Evolutionary conservation across 2,113 vertebrate genomes (phyloP).

Genomic region (Seriola dumerili): DNA sequence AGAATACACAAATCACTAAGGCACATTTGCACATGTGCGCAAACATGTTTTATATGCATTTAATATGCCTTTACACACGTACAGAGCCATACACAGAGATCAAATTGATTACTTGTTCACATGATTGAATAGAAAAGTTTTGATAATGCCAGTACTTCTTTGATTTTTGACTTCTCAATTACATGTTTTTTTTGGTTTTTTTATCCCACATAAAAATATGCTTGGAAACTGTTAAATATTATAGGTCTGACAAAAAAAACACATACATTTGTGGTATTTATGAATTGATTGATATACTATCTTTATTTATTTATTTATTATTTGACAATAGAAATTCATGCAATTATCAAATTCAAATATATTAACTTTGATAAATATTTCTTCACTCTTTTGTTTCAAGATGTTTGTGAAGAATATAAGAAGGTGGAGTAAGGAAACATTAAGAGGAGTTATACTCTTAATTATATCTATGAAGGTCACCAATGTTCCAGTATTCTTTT

Average conservation of each 20-base stretch:
- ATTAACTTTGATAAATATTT: not conserved
- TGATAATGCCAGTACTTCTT: too few species aligned
- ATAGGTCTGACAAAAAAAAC: not conserved
- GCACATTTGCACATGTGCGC: not conserved
- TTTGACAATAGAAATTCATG: too few species aligned
- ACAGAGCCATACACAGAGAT: not conserved
- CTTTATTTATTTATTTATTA: not conserved
- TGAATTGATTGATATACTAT: not conserved
- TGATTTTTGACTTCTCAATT: not conserved
- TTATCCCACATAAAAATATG: too few species aligned
- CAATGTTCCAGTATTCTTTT: slow-evolving; percentile 49
- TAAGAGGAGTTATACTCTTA: slow-evolving; percentile 13
- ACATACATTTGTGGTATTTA: not conserved
- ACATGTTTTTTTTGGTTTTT: not conserved
- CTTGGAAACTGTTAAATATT: not conserved
- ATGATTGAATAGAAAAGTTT: not conserved
- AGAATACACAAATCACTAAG: not conserved
- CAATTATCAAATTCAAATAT: not conserved
- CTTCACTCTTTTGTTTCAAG: not conserved
- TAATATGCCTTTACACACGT: not conserved
- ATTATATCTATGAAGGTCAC: slow-evolving; percentile 59
- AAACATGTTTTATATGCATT: not conserved
- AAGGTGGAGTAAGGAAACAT: not conserved
- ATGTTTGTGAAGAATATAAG: not conserved
- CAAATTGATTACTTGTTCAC: not conserved